A percentile compares a stretch with the other conserved stretches of the same genome.
phyloP scores from a whole-genome alignment of 2,113 vertebrate genomes.

The Dicentrarchus labrax region DNA sequence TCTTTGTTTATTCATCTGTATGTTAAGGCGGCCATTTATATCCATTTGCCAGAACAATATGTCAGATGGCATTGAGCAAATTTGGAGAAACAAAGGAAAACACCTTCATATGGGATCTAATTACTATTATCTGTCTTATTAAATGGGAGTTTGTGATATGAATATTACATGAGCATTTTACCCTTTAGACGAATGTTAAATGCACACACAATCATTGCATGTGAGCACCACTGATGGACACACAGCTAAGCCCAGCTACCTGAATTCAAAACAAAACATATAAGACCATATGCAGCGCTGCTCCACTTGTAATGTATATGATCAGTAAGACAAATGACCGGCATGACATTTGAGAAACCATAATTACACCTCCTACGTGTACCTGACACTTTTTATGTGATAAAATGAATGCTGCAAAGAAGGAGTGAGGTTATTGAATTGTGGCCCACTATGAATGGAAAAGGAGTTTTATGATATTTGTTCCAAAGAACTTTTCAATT shows the following conservation, averaged over 20 bases:
- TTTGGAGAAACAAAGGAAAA: slow-evolving; percentile 67
- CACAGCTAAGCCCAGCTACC: not conserved
- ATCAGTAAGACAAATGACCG: slow-evolving; percentile 70
- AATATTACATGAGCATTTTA: slow-evolving; percentile 68
- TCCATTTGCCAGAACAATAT: slow-evolving; percentile 64
- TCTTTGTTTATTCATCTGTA: slow-evolving; percentile 71
- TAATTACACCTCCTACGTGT: slow-evolving; percentile 67
- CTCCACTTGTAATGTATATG: slow-evolving; percentile 26
- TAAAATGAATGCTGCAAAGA: slow-evolving; percentile 48
- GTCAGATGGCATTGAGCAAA: slow-evolving; percentile 66
- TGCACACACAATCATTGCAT: not conserved
- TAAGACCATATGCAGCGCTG: not conserved
- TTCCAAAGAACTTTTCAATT: slow-evolving; percentile 82
- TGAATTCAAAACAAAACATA: slow-evolving; percentile 33
- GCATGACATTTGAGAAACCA: slow-evolving; percentile 69
- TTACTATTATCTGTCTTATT: slow-evolving; percentile 76
- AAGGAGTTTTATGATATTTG: slow-evolving; percentile 79
- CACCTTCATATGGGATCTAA: slow-evolving; percentile 66
- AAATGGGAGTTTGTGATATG: slow-evolving; percentile 62
- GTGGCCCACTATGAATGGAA: slow-evolving; percentile 57
- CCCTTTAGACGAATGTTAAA: slow-evolving; percentile 27
- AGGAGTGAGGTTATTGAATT: slow-evolving; percentile 62
- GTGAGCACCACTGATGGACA: not conserved
- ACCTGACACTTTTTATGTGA: slow-evolving; percentile 72
- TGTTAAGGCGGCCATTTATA: slow-evolving; percentile 66